Conservation (phyloP, 2,888 invertebrate species). For the Synergus gifuensis region DNA sequence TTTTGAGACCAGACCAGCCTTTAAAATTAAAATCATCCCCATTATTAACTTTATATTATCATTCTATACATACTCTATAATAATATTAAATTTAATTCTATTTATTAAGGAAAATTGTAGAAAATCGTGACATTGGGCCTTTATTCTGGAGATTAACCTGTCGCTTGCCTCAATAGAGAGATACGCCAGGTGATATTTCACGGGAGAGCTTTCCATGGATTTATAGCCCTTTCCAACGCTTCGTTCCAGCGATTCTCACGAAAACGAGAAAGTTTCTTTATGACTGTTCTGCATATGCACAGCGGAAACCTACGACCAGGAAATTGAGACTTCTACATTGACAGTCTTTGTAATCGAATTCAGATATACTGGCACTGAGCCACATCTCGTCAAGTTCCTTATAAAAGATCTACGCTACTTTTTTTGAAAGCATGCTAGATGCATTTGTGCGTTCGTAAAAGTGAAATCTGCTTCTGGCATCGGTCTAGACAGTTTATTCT, state of each 20-base stretch:
- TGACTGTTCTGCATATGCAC: slow-evolving; percentile 11
- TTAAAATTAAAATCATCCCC: too few relatives aligned
- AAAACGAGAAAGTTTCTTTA: slow-evolving; percentile 30
- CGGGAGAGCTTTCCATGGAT: slow-evolving; percentile 3
- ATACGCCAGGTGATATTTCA: slow-evolving; percentile 28
- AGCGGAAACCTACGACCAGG: not conserved
- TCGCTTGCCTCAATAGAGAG: slow-evolving; percentile 7
- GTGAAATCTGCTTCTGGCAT: slow-evolving; percentile 26
- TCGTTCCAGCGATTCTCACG: slow-evolving; percentile 24
- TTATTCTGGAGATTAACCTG: slow-evolving; percentile 13
- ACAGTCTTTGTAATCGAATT: slow-evolving; percentile 31
- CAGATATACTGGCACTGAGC: slow-evolving; percentile 23
- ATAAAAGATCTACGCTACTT: slow-evolving; percentile 19
- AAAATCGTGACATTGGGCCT: not conserved
- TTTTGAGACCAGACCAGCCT: too few relatives aligned
- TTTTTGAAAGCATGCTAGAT: not conserved
- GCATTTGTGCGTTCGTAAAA: not conserved
- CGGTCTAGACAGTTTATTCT: slow-evolving; percentile 27
- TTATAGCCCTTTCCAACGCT: slow-evolving; percentile 4
- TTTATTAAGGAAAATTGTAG: not conserved
- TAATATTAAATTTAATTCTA: too few relatives aligned
- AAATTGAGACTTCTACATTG: slow-evolving; percentile 11
- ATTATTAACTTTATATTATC: too few relatives aligned
- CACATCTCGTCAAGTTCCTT: slow-evolving; percentile 26
- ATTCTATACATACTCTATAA: too few relatives aligned